These are phyloP conservation scores for Magallana gigas DNA, from an alignment of 1,140 invertebrate genomes.

Conservation along the genomic window DNA sequence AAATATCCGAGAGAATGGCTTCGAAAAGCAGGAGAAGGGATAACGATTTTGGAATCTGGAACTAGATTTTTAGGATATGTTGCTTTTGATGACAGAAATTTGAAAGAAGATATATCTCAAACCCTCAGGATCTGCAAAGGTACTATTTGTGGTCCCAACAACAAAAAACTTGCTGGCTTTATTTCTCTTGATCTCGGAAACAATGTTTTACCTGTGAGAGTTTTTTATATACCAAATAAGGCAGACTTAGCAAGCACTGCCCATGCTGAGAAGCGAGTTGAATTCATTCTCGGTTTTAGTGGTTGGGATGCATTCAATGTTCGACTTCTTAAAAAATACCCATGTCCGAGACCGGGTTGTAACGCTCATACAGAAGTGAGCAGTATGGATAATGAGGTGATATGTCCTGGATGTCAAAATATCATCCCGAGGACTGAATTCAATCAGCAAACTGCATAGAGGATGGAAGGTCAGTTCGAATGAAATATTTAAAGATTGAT, in stretches of 20 bases:
- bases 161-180: conserved; percentile 53
- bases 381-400: neutral
- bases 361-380: neutral
- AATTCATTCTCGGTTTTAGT: conserved; percentile 63
- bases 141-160: conserved; percentile 58
- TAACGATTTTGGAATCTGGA: conserved; percentile 51
- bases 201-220: conserved; percentile 54
- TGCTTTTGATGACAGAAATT: conserved; percentile 40
- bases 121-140: conserved; percentile 52
- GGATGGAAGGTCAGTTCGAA: too few species aligned
- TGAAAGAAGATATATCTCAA: neutral
- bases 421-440: neutral
- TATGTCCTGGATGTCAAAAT: conserved; percentile 12
- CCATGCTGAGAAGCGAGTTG: conserved; percentile 53
- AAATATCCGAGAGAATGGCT: conserved; percentile 60
- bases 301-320: conserved; percentile 65
- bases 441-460: too few species aligned
- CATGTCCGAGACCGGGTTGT: neutral
- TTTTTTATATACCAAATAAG: conserved; percentile 58
- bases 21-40: conserved; percentile 48
- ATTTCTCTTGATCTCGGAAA: conserved; percentile 57
- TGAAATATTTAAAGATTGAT: too few species aligned
- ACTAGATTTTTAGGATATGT: conserved; percentile 45
- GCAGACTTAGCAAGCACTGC: conserved; percentile 45
- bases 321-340: conserved; percentile 32